These are phyloP conservation scores for Dissostichus mawsoni DNA, from an alignment of 2,113 vertebrate genomes.

Conservation along the genomic window DNA sequence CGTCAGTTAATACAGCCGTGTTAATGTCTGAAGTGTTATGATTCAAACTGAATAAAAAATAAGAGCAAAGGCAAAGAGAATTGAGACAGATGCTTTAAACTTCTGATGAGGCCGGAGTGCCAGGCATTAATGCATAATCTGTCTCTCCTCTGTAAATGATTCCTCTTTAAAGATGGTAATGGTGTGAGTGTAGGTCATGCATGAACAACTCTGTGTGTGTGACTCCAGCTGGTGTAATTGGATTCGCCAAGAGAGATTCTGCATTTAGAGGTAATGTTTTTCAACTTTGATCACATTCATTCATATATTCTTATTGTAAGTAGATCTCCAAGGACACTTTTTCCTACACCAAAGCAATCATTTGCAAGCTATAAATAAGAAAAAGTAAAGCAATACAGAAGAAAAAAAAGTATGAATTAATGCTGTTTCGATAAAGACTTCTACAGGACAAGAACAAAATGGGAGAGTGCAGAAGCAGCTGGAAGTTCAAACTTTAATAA, in stretches of 20 bases:
- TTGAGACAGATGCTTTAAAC: constrained; percentile 32
- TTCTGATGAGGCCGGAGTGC: constrained; percentile 40
- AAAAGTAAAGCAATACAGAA: neutral
- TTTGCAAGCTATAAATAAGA: neutral
- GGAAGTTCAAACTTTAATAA: constrained; percentile 62
- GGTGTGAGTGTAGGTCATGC: constrained; percentile 41
- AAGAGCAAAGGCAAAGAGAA: constrained; percentile 26
- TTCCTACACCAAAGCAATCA: neutral
- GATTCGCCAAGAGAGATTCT: constrained; percentile 33
- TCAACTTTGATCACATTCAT: constrained; percentile 35
- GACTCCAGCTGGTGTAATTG: constrained; percentile 40
- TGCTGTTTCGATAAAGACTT: constrained; percentile 34
- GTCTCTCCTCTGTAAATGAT: constrained; percentile 42
- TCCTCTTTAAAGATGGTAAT: constrained; percentile 50
- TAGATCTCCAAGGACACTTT: neutral
- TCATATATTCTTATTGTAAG: neutral
- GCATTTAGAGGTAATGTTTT: constrained; percentile 48
- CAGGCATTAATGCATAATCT: constrained; percentile 45
- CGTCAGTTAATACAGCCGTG: neutral
- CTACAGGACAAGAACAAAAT: constrained; percentile 39
- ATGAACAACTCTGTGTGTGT: constrained; percentile 27
- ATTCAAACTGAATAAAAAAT: constrained; percentile 10
- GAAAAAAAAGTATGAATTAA: neutral
- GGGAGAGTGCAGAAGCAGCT: constrained; percentile 49
- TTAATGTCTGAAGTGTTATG: constrained; percentile 9